These are phyloP conservation scores for Xestobium rufovillosum DNA, from an alignment of 2,888 invertebrate species.

Conservation along the genomic window DNA sequence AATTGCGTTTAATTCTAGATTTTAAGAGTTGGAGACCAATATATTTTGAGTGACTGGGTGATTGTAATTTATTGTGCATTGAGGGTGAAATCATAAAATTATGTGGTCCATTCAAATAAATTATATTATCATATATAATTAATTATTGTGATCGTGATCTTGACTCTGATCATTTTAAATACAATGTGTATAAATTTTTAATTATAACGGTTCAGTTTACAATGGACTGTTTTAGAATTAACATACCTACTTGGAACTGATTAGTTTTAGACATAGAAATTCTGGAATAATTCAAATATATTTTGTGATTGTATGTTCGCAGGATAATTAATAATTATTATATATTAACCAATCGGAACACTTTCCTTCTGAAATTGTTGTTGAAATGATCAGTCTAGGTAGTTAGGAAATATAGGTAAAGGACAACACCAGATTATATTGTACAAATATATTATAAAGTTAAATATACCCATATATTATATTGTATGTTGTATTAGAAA, in stretches of 20 bases:
- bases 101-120: slow-evolving; percentile 28
- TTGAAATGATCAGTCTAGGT: slow-evolving; percentile 1
- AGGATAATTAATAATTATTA: no score
- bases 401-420: slow-evolving; percentile 20
- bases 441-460: slow-evolving; percentile 38
- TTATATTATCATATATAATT: slow-evolving; percentile 29
- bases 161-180: no score
- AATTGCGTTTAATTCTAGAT: slow-evolving; percentile 23
- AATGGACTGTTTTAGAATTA: no score
- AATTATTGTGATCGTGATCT: slow-evolving; percentile 39
- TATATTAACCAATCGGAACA: slow-evolving; percentile 1
- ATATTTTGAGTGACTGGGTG: background rate
- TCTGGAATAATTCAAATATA: no score
- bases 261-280: no score
- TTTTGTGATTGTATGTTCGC: no score
- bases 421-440: slow-evolving; percentile 42
- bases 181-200: slow-evolving; percentile 4
- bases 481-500: slow-evolving; percentile 40
- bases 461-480: slow-evolving; percentile 34
- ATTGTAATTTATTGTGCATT: slow-evolving; percentile 9
- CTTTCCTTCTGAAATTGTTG: background rate
- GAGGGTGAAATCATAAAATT: slow-evolving; percentile 11
- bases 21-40: no score
- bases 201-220: no score
- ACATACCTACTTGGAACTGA: no score